Evolutionary conservation across 2,888 invertebrate genomes (phyloP), one percentile per base, ranked within the genome.

Genomic region (Cantharis nigra): DNA sequence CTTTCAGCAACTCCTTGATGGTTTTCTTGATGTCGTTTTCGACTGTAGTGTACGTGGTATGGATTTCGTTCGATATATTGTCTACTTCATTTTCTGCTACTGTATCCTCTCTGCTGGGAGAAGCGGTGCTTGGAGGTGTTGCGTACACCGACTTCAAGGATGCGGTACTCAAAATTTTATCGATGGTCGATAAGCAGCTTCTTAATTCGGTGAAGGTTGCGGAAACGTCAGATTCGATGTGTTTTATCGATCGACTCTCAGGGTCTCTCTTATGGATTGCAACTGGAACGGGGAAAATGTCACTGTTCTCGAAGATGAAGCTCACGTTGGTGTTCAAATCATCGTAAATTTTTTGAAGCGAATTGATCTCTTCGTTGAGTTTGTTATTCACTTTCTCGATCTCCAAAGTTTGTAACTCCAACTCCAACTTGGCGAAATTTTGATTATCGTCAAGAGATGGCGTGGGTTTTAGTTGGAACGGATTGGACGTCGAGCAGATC

Each of bases 11-110:
- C 16, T 77, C 74, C 5, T 75, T 62, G 26, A 79, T 74, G 0
- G 70, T 69, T 14, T 70, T 20, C 64, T 77, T 16, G 11, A 79
- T 79, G 16, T 76, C 79, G 10, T 77, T 70, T 70, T 79, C 76
- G n/a, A 76, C 65, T 13, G 13, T 28, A 9, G 64, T 30, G 69
- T 77, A 76, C 9, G 76, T 74, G 49, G 70, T 9, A 4, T 49
- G 13, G 14, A 49, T 73, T n/a, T 49, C 49, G 49, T 49, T 16
- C 16, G 16, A 16, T 16, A 16, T 16, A 16, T 16, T 16, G 16
- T 16, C 16, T 13, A 2, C 1, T 13, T 23, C 3, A 23, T 11
- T 67, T 67, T 20, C 11, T 16, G 9, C 13, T n/a, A 9, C 26
- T 10, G 0, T 9, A 2, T 49, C n/a, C 2, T 26, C 23, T 1